Evolutionary conservation across 2,888 invertebrate species (phyloP), one percentile per base, ranked within the genome.

Genomic region (Escarpia spicata): DNA sequence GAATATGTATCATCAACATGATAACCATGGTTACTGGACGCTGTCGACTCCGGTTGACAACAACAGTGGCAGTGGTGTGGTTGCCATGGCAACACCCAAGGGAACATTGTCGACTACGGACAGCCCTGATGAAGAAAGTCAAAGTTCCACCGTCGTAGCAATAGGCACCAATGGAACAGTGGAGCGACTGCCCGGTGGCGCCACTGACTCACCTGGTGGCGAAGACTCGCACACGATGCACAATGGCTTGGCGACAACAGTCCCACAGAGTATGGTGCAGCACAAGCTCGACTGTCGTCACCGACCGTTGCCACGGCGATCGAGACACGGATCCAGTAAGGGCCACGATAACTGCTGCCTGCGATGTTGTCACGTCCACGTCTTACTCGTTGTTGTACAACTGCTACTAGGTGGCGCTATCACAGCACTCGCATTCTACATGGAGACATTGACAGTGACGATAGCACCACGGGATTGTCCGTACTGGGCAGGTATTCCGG

Each of bases 331-430:
- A 58, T 45, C 75, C 6, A 91, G 43, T 9, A 43, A 58, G 26
- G 91, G 92, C 37, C 90, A 93, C n/a, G 93, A 92, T 75, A 92
- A 90, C 91, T 91, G 93, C 43, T 93, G 94, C 93, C 37, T 93
- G 92, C 91, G 93, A 93, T 95, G 95, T 91, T 95, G 95, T 93
- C 93, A 94, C 4, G 93, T 95, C 44, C 93, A 94, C 92, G 93
- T 95, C 26, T 93, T 95, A 44, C 94, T 95, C 91, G 95, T 95
- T 89, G 92, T 93, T 31, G 93, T 95, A 92, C 95, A 95, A 94
- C 91, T 95, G 44, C 92, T 94, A 26, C 91, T 95, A 52, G 95
- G 95, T 19, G 93, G 93, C 12, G 93, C 94, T 15, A 94, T 95
- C 92, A 94, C 94, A 0, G 95, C 93, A 3, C 92, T 95, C 44